Percentiles rank a stretch among this genome's conserved stretches.
Conservation (phyloP, 2,888 invertebrate species). For the Halocaridina rubra region DNA sequence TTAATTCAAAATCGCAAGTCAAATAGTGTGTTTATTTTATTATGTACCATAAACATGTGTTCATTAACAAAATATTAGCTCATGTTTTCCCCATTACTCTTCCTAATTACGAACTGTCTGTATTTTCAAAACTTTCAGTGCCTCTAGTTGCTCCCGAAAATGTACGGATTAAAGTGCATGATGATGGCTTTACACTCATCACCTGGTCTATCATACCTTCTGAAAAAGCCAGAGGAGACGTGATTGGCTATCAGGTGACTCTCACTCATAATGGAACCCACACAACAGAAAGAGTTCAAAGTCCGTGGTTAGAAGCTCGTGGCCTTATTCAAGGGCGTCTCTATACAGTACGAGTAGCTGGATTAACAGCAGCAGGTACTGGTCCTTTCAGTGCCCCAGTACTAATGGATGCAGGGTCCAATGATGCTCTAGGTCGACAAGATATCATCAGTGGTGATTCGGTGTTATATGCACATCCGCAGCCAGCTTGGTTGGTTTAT, state of each 20-base stretch:
- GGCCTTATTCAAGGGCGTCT: slow-evolving; percentile 86
- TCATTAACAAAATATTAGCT: no score
- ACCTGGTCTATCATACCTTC: slow-evolving; percentile 46
- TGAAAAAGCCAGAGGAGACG: slow-evolving; percentile 37
- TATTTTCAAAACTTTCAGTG: slow-evolving; percentile 54
- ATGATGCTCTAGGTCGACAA: not conserved
- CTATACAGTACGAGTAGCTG: slow-evolving; percentile 83
- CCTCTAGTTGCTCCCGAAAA: slow-evolving; percentile 45
- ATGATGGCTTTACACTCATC: slow-evolving; percentile 48
- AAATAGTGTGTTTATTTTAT: not conserved
- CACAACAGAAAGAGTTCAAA: slow-evolving; percentile 76
- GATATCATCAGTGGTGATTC: not conserved
- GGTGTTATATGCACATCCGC: slow-evolving; percentile 55
- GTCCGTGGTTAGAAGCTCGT: slow-evolving; percentile 88
- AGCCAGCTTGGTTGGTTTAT: slow-evolving; percentile 55
- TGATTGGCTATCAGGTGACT: slow-evolving; percentile 72
- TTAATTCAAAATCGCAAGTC: no score
- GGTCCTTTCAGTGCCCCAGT: slow-evolving; percentile 89
- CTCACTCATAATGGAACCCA: slow-evolving; percentile 75
- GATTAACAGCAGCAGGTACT: slow-evolving; percentile 85
- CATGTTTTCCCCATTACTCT: not conserved
- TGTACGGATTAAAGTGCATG: slow-evolving; percentile 22
- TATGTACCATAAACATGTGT: not conserved
- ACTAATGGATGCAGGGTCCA: slow-evolving; percentile 67
- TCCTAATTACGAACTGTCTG: not conserved